Conservation (phyloP, 2,797 vertebrate genomes). For the Alcedo quadribrachys region DNA sequence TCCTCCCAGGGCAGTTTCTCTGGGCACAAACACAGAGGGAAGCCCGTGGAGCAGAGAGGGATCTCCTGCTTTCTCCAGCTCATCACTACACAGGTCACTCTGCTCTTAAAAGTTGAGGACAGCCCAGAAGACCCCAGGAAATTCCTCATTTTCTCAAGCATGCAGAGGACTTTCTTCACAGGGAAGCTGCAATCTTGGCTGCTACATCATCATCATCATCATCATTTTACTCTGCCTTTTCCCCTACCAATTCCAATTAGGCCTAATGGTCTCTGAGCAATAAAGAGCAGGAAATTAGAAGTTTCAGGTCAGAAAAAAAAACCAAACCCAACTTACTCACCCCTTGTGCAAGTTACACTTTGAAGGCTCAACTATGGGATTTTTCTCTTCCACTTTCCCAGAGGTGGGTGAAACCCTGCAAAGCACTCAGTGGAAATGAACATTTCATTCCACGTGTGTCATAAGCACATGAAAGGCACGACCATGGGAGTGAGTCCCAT, state of each 20-base stretch:
- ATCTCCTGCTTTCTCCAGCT: rapidly evolving
- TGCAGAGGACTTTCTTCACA: background rate
- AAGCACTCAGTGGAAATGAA: background rate
- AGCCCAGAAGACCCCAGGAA: background rate
- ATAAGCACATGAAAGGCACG: background rate
- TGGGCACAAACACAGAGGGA: background rate
- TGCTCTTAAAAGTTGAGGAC: background rate
- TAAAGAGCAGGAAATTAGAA: background rate
- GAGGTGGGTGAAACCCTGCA: background rate
- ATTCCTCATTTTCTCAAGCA: background rate
- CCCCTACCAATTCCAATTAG: background rate
- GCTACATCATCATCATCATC: background rate
- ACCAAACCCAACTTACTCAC: background rate
- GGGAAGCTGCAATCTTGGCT: background rate
- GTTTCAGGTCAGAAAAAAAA: background rate
- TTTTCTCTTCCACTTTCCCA: background rate
- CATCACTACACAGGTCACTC: background rate
- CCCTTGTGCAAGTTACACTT: background rate
- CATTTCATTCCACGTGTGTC: background rate
- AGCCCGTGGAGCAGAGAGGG: background rate
- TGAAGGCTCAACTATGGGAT: background rate
- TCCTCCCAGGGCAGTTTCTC: background rate
- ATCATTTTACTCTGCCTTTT: background rate
- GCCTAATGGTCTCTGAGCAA: background rate
- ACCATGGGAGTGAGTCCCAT: background rate